phyloP scores from a whole-genome alignment of 2,113 vertebrate species.

The Mandrillus leucophaeus region DNA sequence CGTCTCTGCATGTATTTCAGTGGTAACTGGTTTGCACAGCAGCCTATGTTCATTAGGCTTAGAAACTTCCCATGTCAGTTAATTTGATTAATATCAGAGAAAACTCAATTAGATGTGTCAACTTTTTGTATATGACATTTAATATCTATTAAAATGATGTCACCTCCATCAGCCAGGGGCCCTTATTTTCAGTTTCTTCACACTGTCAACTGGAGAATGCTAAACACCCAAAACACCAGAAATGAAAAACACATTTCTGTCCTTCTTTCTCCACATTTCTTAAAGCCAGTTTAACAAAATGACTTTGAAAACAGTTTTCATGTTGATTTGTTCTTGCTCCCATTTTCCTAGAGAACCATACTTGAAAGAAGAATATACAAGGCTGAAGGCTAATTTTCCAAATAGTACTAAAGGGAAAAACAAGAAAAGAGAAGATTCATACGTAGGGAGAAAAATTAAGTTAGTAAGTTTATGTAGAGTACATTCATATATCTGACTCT shows the following conservation, averaged over 20 bases:
- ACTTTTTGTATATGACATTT: constrained; percentile 75
- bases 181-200: constrained; percentile 73
- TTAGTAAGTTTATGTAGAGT: constrained; percentile 19
- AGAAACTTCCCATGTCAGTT: constrained; percentile 72
- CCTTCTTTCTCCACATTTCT: constrained; percentile 22
- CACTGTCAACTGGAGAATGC: constrained; percentile 68
- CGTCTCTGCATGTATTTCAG: constrained; percentile 48
- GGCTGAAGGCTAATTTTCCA: constrained; percentile 62
- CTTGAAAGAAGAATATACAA: constrained; percentile 43
- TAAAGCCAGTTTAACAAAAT: constrained; percentile 18
- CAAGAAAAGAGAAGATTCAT: neutral
- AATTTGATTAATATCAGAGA: constrained; percentile 84
- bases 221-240: constrained; percentile 66
- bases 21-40: constrained; percentile 76
- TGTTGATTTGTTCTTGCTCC: constrained; percentile 53
- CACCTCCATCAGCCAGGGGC: constrained; percentile 65
- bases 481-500: constrained; percentile 67
- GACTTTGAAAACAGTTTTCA: constrained; percentile 46
- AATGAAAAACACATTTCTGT: constrained; percentile 35
- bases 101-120: constrained; percentile 80
- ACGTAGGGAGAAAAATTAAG: constrained; percentile 49
- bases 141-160: constrained; percentile 81
- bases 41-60: constrained; percentile 79
- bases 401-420: neutral
- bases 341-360: constrained; percentile 33